Conservation (phyloP, 2,888 invertebrate genomes). For the Actias luna region DNA sequence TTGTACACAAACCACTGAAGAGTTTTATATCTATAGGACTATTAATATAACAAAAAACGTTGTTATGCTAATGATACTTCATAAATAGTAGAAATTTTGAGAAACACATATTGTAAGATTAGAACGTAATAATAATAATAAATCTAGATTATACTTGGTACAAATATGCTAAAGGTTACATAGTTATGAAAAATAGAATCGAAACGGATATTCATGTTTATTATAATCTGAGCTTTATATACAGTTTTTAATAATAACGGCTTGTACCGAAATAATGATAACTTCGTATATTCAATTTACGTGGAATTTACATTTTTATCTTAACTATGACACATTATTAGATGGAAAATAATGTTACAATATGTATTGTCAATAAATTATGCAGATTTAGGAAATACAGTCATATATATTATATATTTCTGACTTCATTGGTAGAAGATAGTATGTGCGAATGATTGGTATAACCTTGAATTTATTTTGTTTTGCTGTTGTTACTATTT, state of each 20-base stretch:
- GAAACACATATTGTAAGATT: too few species aligned
- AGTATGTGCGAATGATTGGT: not conserved
- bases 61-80: too few species aligned
- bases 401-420: not conserved
- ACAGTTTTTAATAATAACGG: not conserved
- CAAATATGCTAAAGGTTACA: not conserved
- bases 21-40: too few species aligned
- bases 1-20: too few species aligned
- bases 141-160: not conserved
- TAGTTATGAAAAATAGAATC: not conserved
- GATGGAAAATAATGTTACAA: not conserved
- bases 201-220: not conserved
- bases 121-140: too few species aligned
- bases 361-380: not conserved
- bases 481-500: not conserved
- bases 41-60: too few species aligned
- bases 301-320: slow-evolving; percentile 7
- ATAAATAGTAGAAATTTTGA: too few species aligned
- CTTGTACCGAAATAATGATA: not conserved
- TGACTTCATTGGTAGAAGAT: not conserved
- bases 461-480: not conserved
- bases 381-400: not conserved
- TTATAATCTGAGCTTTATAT: not conserved
- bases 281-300: slow-evolving; percentile 19
- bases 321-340: not conserved